These are phyloP conservation scores for Anguilla obscura DNA, from an alignment of 2,797 vertebrate genomes.

Conservation along the genomic window DNA sequence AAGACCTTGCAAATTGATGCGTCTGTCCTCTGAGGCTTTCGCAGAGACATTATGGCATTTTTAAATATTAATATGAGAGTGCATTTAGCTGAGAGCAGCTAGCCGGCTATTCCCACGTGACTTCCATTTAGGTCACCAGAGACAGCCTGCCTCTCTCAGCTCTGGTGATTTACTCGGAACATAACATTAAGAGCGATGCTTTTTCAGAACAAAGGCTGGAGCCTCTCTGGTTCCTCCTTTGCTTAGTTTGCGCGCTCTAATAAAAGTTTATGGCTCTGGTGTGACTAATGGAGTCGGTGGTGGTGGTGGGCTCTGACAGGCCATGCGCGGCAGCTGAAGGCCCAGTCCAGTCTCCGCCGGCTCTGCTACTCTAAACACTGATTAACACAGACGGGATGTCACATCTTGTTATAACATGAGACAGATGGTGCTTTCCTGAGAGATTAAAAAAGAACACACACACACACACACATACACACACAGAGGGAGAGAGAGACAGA, in stretches of 20 bases:
- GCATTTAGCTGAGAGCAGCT: constrained; percentile 97
- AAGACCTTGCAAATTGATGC: constrained; percentile 94
- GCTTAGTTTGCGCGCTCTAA: constrained; percentile 65
- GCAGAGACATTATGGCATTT: constrained; percentile 95
- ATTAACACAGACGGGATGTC: constrained; percentile 86
- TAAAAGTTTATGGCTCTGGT: constrained; percentile 38
- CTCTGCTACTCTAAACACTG: constrained; percentile 73
- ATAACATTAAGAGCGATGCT: constrained; percentile 87
- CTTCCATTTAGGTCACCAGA: constrained; percentile 88
- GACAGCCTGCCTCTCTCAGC: constrained; percentile 85
- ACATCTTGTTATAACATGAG: constrained; percentile 83
- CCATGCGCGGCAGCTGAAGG: constrained; percentile 43
- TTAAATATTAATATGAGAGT: constrained; percentile 99
- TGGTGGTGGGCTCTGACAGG: constrained; percentile 13
- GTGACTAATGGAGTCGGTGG: constrained; percentile 29
- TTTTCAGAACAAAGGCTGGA: constrained; percentile 49
- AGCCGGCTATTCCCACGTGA: constrained; percentile 88
- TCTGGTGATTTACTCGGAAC: constrained; percentile 93
- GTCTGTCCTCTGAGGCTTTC: constrained; percentile 90
- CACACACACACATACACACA: background rate
- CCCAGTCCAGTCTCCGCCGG: constrained; percentile 50
- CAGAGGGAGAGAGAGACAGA: background rate
- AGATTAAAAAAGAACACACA: constrained; percentile 64
- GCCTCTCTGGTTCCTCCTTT: constrained; percentile 52
- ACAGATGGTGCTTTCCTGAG: constrained; percentile 70